Base-by-base conservation (phyloP, 2,888 invertebrate genomes). In the Leptopilina myrica region DNA sequence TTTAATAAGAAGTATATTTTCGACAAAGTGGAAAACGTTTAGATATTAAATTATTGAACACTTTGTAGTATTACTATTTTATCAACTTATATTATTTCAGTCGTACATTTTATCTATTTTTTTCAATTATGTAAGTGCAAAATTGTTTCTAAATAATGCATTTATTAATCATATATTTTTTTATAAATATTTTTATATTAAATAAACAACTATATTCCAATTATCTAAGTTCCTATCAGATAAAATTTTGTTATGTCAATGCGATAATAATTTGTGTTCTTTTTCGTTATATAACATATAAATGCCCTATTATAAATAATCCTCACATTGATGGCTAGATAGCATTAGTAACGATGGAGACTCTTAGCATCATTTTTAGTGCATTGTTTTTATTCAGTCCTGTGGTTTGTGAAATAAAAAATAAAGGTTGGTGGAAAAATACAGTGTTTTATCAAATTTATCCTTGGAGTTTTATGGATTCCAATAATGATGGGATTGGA, bases 401-500 rank as follows among this genome's bases (percentile, higher is more conserved):
- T 9, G 80, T 82, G 4, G 66, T 82, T 26, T 86, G 85, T 15
- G 83, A 86, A 77, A 90, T 90, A 7, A 77, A 78, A 9, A 82
- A 91, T 64, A 81, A 81, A 73, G 90, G 89, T 80, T 91, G 91
- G 90, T 91, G 90, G 90, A 86, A 82, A n/a, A 85, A 88, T 43
- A 86, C 87, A 2, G 83, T 89, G 1, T 89, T 91, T 76, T 91
- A 91, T 80, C 90, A 91, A 82, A 86, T 91, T 78, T 91, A 90
- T 49, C 90, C 91, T 0, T 81, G 89, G 9, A 91, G 90, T 85
- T 89, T 91, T 67, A 88, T 77, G 87, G 91, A 91, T 77, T 79
- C 82, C 15, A 73, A 90, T 76, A 78, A 76, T 15, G 87, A 91
- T 49, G 91, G 91, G 5, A 81, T 88, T 26, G 90, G 90, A 8